Evolutionary conservation across 35 echinoderm and acorn worm genomes (phyloP).

Genomic region (Nesometra sesokonis): DNA sequence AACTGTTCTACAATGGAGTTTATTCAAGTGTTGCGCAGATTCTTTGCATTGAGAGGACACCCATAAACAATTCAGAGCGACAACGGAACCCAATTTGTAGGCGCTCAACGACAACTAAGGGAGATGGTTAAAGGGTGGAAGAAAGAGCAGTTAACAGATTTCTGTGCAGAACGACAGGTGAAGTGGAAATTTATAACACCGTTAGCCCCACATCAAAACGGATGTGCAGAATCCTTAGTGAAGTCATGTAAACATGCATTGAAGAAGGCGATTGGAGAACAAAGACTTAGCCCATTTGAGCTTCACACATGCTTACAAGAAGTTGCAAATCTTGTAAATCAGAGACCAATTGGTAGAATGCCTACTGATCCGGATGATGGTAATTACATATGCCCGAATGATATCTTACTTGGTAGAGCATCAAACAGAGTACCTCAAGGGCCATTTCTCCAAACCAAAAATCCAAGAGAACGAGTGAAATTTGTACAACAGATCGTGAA

Average conservation of each 20-base stretch:
- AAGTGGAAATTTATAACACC: slow-evolving; percentile 51
- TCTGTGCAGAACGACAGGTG: slow-evolving; percentile 37
- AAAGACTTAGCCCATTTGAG: slow-evolving; percentile 26
- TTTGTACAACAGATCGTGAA: slow-evolving; percentile 35
- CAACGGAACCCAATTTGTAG: slow-evolving; percentile 46
- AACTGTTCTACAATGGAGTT: slow-evolving; percentile 64
- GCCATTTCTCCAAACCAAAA: slow-evolving; percentile 11
- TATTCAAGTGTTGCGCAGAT: slow-evolving; percentile 25
- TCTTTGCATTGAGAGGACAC: slow-evolving; percentile 50
- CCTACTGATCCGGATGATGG: slow-evolving; percentile 46
- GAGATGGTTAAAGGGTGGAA: slow-evolving; percentile 51
- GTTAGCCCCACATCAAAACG: slow-evolving; percentile 41
- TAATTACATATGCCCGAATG: slow-evolving; percentile 42
- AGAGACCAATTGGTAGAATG: slow-evolving; percentile 33
- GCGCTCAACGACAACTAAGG: slow-evolving; percentile 41
- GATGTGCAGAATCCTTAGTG: slow-evolving; percentile 39
- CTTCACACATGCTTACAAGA: slow-evolving; percentile 33
- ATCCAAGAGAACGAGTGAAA: neutral
- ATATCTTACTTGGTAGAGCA: slow-evolving; percentile 35
- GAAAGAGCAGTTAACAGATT: slow-evolving; percentile 33
- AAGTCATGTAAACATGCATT: slow-evolving; percentile 39
- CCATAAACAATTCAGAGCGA: slow-evolving; percentile 38
- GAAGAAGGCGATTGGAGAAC: slow-evolving; percentile 47
- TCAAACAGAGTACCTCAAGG: slow-evolving; percentile 30
- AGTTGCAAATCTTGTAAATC: slow-evolving; percentile 40